A percentile compares a stretch with the other conserved stretches of the same genome.
Evolutionary conservation across 2,113 vertebrate species (phyloP).

Genomic region (Tylochromis polylepis): DNA sequence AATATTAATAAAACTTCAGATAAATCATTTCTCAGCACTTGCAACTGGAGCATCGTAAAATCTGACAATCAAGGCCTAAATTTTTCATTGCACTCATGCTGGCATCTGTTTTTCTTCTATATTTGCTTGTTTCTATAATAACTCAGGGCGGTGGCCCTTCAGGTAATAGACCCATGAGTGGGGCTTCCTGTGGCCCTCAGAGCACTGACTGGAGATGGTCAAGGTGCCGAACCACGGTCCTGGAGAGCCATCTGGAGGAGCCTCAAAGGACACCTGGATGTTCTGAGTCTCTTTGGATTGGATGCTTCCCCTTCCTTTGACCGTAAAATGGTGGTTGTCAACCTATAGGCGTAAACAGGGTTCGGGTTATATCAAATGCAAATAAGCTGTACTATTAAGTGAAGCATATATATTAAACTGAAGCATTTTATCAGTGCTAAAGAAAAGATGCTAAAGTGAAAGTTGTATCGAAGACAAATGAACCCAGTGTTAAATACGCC

Average conservation of each 20-base stretch:
- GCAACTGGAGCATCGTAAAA: accelerated
- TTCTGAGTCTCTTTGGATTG: conserved; percentile 73
- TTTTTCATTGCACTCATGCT: neutral
- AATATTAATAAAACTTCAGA: neutral
- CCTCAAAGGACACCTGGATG: conserved; percentile 73
- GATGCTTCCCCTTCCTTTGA: conserved; percentile 67
- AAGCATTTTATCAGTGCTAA: neutral
- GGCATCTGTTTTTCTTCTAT: neutral
- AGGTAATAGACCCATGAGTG: conserved; percentile 83
- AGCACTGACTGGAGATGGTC: conserved; percentile 67
- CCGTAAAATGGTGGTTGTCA: conserved; percentile 75
- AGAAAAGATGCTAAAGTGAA: neutral
- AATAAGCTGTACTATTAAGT: neutral
- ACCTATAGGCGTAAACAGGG: conserved; percentile 14
- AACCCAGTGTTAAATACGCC: neutral
- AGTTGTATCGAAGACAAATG: neutral
- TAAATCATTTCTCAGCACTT: neutral
- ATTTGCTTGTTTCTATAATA: neutral
- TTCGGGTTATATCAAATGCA: neutral
- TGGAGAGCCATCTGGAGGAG: conserved; percentile 29
- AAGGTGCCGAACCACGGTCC: conserved; percentile 71
- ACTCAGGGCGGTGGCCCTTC: conserved; percentile 46
- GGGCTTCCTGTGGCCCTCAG: conserved; percentile 38
- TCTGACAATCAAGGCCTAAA: neutral
- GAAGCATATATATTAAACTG: neutral